A percentile compares a stretch with the other conserved stretches of the same genome.
These are phyloP conservation scores for Cistogaster globosa DNA, from an alignment of 2,888 invertebrate genomes.

Conservation along the genomic window DNA sequence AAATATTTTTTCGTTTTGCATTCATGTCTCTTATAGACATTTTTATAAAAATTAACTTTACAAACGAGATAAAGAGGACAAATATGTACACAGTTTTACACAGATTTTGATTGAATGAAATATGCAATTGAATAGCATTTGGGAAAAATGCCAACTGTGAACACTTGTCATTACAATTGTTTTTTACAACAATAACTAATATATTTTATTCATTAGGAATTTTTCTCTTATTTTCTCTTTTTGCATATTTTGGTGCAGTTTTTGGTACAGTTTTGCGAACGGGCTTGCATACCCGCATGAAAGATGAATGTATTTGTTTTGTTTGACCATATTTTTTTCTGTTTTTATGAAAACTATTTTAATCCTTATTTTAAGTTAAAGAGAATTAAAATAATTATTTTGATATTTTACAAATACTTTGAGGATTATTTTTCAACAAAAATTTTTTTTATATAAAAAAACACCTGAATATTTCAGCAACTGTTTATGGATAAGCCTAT, in stretches of 20 bases:
- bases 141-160: slow-evolving; percentile 56
- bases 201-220: neutral
- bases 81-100: neutral
- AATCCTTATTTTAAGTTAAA: neutral
- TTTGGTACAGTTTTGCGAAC: too few species aligned
- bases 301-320: neutral
- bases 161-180: slow-evolving; percentile 57
- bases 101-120: neutral
- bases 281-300: slow-evolving; percentile 15
- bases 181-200: slow-evolving; percentile 24
- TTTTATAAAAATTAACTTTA: slow-evolving; percentile 29
- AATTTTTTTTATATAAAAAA: neutral
- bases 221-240: neutral
- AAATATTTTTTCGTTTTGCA: too few species aligned
- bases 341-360: slow-evolving; percentile 22
- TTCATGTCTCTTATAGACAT: neutral
- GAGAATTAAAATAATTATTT: neutral
- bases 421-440: neutral
- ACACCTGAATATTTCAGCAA: neutral
- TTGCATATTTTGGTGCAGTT: neutral
- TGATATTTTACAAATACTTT: neutral
- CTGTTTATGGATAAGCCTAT: neutral
- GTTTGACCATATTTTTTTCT: neutral
- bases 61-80: neutral
- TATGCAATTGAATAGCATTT: slow-evolving; percentile 3